Conservation (phyloP, 1,140 invertebrate species). For the Eubasilissa regina region DNA sequence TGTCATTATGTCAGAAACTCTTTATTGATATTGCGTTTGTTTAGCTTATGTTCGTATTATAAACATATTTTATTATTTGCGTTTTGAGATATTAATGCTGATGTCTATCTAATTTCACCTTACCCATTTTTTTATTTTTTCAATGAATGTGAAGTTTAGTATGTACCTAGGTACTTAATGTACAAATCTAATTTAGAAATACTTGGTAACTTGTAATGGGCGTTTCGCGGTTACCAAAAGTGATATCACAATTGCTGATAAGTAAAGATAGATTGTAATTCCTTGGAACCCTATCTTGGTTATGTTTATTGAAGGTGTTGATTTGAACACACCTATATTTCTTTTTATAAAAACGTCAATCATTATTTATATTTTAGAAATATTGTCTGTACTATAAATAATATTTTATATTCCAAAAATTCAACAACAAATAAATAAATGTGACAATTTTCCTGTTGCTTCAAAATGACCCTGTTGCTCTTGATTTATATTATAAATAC, state of each 20-base stretch:
- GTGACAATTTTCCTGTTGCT: too few species aligned
- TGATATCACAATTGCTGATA: constrained; percentile 47
- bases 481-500: too few species aligned
- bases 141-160: neutral
- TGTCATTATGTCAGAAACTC: constrained; percentile 45
- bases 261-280: constrained; percentile 32
- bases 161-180: constrained; percentile 11
- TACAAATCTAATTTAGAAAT: constrained; percentile 45
- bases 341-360: neutral
- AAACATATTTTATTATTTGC: neutral
- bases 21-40: constrained; percentile 37
- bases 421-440: too few species aligned
- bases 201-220: constrained; percentile 41
- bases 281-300: constrained; percentile 16
- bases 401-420: too few species aligned
- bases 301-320: constrained; percentile 8
- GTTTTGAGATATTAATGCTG: neutral
- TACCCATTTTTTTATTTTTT: constrained; percentile 6
- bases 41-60: constrained; percentile 19
- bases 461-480: too few species aligned
- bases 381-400: too few species aligned
- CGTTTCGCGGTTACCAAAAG: constrained; percentile 49
- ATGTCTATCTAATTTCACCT: neutral
- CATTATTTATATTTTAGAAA: too few species aligned
- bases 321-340: constrained; percentile 30